Evolutionary conservation across 2,797 vertebrate genomes (phyloP).

Genomic region (Gymnopithys bicolor): DNA sequence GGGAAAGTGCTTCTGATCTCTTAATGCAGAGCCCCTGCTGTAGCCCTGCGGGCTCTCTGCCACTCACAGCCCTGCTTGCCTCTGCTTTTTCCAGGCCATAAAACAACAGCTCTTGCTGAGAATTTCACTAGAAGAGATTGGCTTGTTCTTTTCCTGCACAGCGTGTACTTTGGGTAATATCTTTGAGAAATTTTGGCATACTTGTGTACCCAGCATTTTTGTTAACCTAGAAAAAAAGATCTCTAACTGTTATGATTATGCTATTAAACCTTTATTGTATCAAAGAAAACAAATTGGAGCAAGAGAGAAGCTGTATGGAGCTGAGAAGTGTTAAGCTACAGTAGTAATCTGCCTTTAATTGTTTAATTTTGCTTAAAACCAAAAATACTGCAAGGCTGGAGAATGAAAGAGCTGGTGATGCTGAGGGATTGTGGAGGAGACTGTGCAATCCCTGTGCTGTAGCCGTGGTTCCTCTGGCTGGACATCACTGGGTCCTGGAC

Average conservation of each 20-base stretch:
- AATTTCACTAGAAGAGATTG: constrained; percentile 43
- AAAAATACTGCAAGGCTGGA: background rate
- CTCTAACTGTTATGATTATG: constrained; percentile 6
- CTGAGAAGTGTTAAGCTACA: background rate
- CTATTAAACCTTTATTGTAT: constrained; percentile 28
- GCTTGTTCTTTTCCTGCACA: constrained; percentile 46
- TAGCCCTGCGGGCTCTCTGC: constrained; percentile 20
- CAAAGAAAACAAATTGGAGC: background rate
- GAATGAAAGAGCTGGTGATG: background rate
- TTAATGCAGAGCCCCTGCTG: constrained; percentile 38
- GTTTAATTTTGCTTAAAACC: background rate
- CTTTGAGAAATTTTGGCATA: background rate
- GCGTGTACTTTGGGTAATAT: constrained; percentile 8
- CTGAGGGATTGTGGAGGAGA: background rate
- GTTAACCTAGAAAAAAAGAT: constrained; percentile 36
- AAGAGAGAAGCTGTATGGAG: background rate
- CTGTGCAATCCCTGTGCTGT: background rate
- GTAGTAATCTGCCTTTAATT: background rate
- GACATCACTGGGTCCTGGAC: background rate
- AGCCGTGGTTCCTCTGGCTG: background rate
- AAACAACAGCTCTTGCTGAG: constrained; percentile 26
- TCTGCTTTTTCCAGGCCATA: constrained; percentile 48
- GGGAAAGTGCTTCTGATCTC: constrained; percentile 36
- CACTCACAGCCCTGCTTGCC: background rate
- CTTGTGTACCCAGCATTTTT: constrained; percentile 1